These are phyloP conservation scores for Parauchenoglanis ngamensis DNA, from an alignment of 2,797 vertebrate species.

Conservation along the genomic window DNA sequence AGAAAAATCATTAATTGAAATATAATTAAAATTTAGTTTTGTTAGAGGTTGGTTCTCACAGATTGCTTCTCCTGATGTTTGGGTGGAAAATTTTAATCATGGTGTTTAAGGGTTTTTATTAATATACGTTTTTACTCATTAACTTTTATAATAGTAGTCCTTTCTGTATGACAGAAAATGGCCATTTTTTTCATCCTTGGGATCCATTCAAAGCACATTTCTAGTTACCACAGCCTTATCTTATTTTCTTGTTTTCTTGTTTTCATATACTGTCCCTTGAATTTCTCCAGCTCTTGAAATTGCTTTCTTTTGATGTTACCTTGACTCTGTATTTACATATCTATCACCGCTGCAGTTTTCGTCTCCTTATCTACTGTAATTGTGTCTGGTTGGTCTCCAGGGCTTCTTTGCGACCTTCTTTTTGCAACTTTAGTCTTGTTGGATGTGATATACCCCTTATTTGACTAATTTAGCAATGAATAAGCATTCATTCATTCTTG, in stretches of 20 bases:
- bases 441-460: background rate
- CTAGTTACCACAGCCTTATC: background rate
- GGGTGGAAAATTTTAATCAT: background rate
- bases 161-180: background rate
- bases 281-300: background rate
- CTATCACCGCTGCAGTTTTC: slow-evolving; percentile 5
- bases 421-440: background rate
- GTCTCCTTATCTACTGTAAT: background rate
- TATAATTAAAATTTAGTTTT: background rate
- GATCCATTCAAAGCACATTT: background rate
- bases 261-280: background rate
- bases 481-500: background rate
- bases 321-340: background rate
- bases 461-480: background rate
- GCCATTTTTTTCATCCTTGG: background rate
- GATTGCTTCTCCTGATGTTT: background rate
- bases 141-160: background rate
- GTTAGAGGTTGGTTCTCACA: background rate
- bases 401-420: background rate
- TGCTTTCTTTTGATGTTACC: slow-evolving; percentile 8
- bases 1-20: background rate
- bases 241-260: slow-evolving; percentile 14
- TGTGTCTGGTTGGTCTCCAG: background rate
- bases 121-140: background rate
- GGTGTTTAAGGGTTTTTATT: background rate